phyloP scores from a whole-genome alignment of 2,113 vertebrate genomes.

The Pedetes capensis region DNA sequence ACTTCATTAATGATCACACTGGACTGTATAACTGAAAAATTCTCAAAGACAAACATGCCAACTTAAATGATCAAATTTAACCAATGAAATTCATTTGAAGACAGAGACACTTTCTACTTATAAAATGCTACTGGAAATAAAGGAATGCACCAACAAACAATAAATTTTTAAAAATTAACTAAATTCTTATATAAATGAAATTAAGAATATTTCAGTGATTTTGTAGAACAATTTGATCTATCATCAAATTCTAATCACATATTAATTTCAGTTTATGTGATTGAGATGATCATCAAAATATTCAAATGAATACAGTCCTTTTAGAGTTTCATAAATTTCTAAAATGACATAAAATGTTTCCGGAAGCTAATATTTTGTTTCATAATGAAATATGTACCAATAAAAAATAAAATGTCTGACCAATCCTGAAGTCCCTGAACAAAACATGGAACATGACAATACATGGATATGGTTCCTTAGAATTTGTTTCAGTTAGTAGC shows the following conservation, averaged over 20 bases:
- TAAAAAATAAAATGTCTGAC: not conserved
- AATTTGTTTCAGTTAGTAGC: not conserved
- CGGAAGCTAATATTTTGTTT: not conserved
- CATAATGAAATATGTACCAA: not conserved
- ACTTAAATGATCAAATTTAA: not conserved
- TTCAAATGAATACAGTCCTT: not conserved
- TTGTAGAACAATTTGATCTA: not conserved
- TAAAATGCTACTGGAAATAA: not conserved
- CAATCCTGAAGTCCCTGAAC: not conserved
- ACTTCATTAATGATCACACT: constrained; percentile 14
- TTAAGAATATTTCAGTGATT: not conserved
- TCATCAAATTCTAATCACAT: not conserved
- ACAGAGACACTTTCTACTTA: not conserved
- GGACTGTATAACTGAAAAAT: not conserved
- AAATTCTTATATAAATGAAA: not conserved
- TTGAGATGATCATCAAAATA: not conserved
- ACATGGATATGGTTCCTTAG: fast-evolving
- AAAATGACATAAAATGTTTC: not conserved
- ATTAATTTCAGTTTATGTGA: not conserved
- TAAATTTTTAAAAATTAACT: not conserved
- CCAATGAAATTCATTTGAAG: not conserved
- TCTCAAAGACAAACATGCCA: constrained; percentile 8
- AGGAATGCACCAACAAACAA: not conserved
- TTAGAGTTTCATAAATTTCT: not conserved
- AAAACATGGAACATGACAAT: not conserved